phyloP scores from a whole-genome alignment of 2,888 invertebrate genomes.

The Phyllotreta striolata region DNA sequence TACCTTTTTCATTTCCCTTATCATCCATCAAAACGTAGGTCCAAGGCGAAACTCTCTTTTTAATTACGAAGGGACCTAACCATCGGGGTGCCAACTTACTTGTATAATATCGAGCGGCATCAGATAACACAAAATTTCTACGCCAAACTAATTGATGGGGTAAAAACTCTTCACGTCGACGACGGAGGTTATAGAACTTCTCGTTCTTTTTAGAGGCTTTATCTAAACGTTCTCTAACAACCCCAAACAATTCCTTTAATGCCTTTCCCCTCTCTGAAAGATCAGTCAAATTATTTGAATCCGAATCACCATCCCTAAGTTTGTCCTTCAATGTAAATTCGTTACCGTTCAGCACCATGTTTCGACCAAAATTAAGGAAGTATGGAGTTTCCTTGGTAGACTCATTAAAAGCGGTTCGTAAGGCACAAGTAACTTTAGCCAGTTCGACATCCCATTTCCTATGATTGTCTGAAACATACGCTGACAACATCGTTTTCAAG shows the following conservation, averaged over 20 bases:
- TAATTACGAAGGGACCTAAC: constrained; percentile 32
- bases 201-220: constrained; percentile 20
- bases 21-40: constrained; percentile 36
- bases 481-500: constrained; percentile 12
- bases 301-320: background rate
- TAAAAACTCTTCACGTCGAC: constrained; percentile 17
- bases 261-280: background rate
- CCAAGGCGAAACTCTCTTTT: constrained; percentile 28
- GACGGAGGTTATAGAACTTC: constrained; percentile 25
- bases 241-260: constrained; percentile 12
- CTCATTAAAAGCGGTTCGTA: constrained; percentile 24
- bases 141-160: constrained; percentile 26
- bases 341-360: constrained; percentile 8
- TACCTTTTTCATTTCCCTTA: constrained; percentile 24
- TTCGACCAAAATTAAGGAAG: constrained; percentile 28
- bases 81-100: constrained; percentile 37
- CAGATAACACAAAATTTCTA: constrained; percentile 31
- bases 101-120: constrained; percentile 31
- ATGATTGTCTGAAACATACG: constrained; percentile 29
- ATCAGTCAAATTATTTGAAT: background rate
- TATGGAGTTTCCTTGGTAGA: constrained; percentile 16
- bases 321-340: background rate
- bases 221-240: constrained; percentile 12
- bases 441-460: constrained; percentile 25
- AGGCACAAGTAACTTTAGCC: constrained; percentile 26